Evolutionary conservation across 2,113 vertebrate genomes (phyloP).

Genomic region (Brienomyrus brachyistius): DNA sequence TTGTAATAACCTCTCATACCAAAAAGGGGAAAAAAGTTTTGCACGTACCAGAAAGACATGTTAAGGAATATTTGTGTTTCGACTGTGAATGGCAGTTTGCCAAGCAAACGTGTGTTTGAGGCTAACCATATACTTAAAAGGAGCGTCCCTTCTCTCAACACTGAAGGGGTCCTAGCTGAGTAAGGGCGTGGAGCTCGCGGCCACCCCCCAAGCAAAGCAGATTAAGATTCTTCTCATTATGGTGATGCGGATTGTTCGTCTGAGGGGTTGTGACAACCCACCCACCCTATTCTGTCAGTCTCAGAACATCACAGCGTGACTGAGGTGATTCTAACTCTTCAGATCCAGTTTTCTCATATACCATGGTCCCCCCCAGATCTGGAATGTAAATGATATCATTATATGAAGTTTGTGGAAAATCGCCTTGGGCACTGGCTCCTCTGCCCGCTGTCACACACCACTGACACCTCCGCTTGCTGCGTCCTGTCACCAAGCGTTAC

Average conservation of each 20-base stretch:
- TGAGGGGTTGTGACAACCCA: not conserved
- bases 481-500: not conserved
- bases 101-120: not conserved
- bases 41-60: not conserved
- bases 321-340: not conserved
- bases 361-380: not conserved
- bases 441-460: not conserved
- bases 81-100: not conserved
- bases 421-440: not conserved
- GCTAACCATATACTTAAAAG: not conserved
- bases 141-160: not conserved
- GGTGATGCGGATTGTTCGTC: not conserved
- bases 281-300: not conserved
- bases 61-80: not conserved
- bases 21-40: not conserved
- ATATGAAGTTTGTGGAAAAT: not conserved
- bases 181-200: not conserved
- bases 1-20: not conserved
- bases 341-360: not conserved
- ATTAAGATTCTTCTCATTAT: not conserved
- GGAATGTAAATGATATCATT: not conserved
- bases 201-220: not conserved
- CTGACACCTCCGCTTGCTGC: not conserved
- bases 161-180: not conserved
- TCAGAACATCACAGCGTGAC: not conserved